Evolutionary conservation across 2,113 vertebrate species (phyloP).

Genomic region (Stegostoma tigrinum): DNA sequence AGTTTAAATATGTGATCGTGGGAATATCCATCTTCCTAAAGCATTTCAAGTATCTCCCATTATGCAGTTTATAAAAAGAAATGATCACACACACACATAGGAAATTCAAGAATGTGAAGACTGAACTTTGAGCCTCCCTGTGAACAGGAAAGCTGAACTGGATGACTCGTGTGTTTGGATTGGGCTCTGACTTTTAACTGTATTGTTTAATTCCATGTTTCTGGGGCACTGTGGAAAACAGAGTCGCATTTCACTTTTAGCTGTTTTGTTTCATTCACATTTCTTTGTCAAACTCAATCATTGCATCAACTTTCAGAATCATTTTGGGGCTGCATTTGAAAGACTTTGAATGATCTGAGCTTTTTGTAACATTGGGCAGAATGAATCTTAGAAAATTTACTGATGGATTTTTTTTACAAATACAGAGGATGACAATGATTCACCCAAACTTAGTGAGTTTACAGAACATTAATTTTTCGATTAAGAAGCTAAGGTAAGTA

Average conservation of each 20-base stretch:
- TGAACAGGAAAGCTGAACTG: conserved; percentile 32
- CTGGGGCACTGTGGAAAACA: not conserved
- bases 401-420: not conserved
- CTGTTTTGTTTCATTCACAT: not conserved
- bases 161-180: conserved; percentile 29
- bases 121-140: conserved; percentile 23
- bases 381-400: not conserved
- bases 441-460: not conserved
- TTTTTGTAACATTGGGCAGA: not conserved
- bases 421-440: not conserved
- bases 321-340: not conserved
- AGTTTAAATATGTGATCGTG: not conserved
- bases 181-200: conserved; percentile 30
- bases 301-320: not conserved
- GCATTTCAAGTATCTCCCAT: not conserved
- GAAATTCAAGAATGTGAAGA: conserved; percentile 11
- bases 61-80: conserved; percentile 21
- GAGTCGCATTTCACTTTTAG: not conserved
- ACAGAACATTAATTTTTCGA: not conserved
- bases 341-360: not conserved
- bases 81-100: conserved; percentile 2
- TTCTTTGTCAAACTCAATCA: not conserved
- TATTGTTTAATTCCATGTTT: conserved; percentile 2
- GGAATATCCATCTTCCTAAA: conserved; percentile 9
- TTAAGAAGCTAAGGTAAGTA: not conserved